phyloP scores from a whole-genome alignment of 2,888 invertebrate genomes.

The Timema podura region DNA sequence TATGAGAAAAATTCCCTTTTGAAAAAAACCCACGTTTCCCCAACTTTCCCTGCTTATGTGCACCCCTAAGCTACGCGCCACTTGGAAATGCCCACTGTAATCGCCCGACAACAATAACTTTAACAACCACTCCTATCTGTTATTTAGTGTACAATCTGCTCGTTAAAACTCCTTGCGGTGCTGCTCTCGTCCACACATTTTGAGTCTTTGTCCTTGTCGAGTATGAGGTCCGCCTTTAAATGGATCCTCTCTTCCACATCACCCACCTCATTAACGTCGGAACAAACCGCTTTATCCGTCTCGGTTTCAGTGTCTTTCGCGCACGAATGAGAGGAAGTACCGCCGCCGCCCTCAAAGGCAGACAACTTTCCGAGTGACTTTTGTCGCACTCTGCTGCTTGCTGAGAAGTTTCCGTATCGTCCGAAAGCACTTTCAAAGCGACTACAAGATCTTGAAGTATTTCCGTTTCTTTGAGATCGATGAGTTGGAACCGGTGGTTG shows the following conservation, averaged over 20 bases:
- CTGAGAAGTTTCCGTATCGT: constrained; percentile 19
- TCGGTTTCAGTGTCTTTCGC: background rate
- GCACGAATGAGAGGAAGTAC: background rate
- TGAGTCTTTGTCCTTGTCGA: no score
- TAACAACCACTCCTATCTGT: no score
- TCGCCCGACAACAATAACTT: constrained; percentile 26
- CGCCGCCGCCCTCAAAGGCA: background rate
- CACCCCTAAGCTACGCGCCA: no score
- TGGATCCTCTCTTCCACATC: constrained; percentile 14
- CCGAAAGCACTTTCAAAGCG: constrained; percentile 55
- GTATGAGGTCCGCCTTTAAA: constrained; percentile 23
- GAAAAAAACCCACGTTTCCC: no score
- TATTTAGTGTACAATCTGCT: no score
- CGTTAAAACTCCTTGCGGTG: no score
- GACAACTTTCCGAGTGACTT: no score
- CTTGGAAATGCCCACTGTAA: constrained; percentile 14
- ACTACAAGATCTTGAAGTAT: constrained; percentile 87
- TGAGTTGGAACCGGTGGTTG: constrained; percentile 81
- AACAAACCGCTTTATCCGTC: no score
- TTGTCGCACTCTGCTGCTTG: no score
- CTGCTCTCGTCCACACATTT: no score
- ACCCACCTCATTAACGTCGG: background rate
- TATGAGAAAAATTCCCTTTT: no score
- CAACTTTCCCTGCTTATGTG: no score
- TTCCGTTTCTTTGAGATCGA: constrained; percentile 87